phyloP scores from a whole-genome alignment of 2,888 invertebrate species.

The Pemphredon lugubris region DNA sequence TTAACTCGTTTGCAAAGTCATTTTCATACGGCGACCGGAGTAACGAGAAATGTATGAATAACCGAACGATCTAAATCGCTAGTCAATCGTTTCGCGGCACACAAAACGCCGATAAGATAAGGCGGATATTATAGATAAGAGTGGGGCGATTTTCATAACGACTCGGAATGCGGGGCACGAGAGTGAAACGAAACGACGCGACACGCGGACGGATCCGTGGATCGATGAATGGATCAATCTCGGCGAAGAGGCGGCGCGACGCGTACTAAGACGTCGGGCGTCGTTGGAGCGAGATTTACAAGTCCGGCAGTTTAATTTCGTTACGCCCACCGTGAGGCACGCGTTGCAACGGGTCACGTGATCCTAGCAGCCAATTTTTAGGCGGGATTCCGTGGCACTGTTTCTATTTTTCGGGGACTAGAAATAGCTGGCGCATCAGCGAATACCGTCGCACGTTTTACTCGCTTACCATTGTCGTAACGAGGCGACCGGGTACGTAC shows the following conservation, averaged over 20 bases:
- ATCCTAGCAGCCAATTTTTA: constrained; percentile 42
- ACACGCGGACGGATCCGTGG: too few relatives aligned
- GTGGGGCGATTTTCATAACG: not conserved
- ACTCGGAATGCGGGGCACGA: too few relatives aligned
- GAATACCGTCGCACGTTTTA: too few relatives aligned
- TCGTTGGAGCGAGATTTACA: constrained; percentile 47
- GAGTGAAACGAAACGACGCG: too few relatives aligned
- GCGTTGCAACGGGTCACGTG: constrained; percentile 35
- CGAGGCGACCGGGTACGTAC: too few relatives aligned
- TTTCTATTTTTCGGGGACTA: constrained; percentile 35
- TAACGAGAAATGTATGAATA: too few relatives aligned
- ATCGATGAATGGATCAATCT: constrained; percentile 18
- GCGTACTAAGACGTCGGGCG: constrained; percentile 55
- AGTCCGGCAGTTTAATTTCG: constrained; percentile 64
- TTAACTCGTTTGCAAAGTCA: too few relatives aligned
- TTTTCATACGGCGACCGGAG: too few relatives aligned
- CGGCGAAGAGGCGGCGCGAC: constrained; percentile 26
- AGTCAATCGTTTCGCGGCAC: too few relatives aligned
- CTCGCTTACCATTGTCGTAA: too few relatives aligned
- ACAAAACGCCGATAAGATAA: too few relatives aligned
- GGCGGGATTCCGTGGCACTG: constrained; percentile 8
- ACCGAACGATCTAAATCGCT: too few relatives aligned
- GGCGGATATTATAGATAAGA: not conserved
- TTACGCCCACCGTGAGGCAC: constrained; percentile 47
- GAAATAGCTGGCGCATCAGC: constrained; percentile 37